Percentiles rank a stretch among this genome's conserved stretches.
phyloP scores from a whole-genome alignment of 2,888 invertebrate species.

The Morinoia aosen region DNA sequence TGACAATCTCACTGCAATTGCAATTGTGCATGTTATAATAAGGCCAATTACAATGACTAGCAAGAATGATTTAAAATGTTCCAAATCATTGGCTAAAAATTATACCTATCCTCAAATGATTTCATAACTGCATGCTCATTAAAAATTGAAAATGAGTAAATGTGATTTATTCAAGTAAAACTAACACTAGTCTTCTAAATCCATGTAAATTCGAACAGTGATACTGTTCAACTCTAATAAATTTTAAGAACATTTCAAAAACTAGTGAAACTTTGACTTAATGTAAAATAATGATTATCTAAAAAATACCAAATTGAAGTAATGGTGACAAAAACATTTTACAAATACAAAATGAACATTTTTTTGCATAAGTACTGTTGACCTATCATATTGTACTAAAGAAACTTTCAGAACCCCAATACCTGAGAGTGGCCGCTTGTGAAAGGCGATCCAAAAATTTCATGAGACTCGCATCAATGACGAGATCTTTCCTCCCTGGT shows the following conservation, averaged over 20 bases:
- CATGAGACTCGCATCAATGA: constrained; percentile 88
- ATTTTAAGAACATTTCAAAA: neutral
- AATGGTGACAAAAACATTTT: neutral
- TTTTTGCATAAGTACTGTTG: neutral
- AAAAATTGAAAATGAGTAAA: neutral
- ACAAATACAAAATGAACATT: neutral
- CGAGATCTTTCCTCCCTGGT: constrained; percentile 86
- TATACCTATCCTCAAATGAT: no score
- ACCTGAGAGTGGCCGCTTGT: constrained; percentile 87
- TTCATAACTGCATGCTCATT: no score
- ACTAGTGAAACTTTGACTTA: neutral
- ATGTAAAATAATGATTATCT: neutral
- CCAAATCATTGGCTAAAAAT: no score
- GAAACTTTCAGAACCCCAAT: constrained; percentile 69
- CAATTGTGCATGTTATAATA: no score
- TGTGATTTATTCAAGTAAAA: no score
- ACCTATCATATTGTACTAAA: neutral
- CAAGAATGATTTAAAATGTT: no score
- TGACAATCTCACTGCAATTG: no score
- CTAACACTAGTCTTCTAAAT: no score
- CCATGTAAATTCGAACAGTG: no score
- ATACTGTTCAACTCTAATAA: no score
- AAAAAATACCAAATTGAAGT: neutral
- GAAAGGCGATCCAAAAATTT: constrained; percentile 91
- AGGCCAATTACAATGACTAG: no score